Base-by-base conservation (phyloP, 1,140 invertebrate species). In the Octopus sinensis region DNA sequence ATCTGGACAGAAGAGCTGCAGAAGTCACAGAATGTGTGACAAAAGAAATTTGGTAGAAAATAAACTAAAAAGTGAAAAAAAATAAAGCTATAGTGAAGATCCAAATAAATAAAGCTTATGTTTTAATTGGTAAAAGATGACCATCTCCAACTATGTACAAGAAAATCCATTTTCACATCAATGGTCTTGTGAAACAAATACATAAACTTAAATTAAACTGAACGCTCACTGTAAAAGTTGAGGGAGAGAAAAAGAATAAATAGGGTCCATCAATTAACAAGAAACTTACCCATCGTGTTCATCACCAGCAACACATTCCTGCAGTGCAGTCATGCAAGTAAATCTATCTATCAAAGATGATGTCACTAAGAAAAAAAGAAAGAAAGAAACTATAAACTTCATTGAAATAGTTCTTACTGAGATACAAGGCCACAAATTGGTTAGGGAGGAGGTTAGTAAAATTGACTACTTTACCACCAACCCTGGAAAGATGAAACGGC, bases 321-420 rank as follows among this genome's bases (percentile, higher is more conserved):
- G 85, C 76, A 95, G 93, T 17, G 95, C 95, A 83, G 92, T 87
- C 90, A 95, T 94, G 85, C 96, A 91, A 81, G 94, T 93, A 62
- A 93, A 91, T 79, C 93, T 92, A 83, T 94, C 94, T 76, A 97
- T 93, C 23, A 96, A 89, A 83, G 94, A 93, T 17, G 86, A 86
- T 43, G 84, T 81, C 82, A 89, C 88, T 89, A 43, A 43, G 1
- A 83, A 56, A 84, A 83, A 76, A 79, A 79, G 79, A 79, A 80
- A 54, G 76, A 68, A 54, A 68, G 4, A 30, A 54, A 80, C 4
- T 30, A 12, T 51, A 10, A n/a, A 17, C 53, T 13, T 54, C 9
- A 54, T 12, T 78, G 6, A 23, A 71, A 54, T 56, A 62, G 23
- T 10, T 80, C n/a, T 56, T 9, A 53, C n/a, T 75, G 17, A 73